Evolutionary conservation across 2,797 vertebrate species (phyloP), one percentile per base, ranked within the genome.

Genomic region (Epinephelus awoara): DNA sequence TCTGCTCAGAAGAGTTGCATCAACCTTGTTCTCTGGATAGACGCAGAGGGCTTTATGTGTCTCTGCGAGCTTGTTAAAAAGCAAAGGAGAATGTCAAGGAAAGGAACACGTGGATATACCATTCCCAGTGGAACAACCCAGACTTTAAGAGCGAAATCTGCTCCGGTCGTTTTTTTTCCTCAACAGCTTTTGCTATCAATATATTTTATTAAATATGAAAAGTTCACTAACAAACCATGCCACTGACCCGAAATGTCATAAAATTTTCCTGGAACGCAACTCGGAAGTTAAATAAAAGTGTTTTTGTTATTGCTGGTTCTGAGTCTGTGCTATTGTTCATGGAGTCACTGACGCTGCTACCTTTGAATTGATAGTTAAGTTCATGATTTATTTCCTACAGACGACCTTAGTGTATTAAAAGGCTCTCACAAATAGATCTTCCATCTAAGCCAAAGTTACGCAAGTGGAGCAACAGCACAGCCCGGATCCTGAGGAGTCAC

Each of bases 41-140:
- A 91, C 55, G 52, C 80, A 69, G 75, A 72, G 67, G 77, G 80
- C 85, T 95, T 94, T 86, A 93, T 88, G 82, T 79, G 91, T 88
- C 91, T 93, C 93, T 44, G 80, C 46, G 9, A 92, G 92, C 91
- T 89, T 89, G 92, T 95, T 92, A 94, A 95, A 92, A 87, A 70
- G 82, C 72, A 80, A 88, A 82, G 79, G 82, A 89, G 92, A 92
- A 94, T 88, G 91, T 91, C 89, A 88, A 76, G 83, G 83, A 91
- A 85, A 73, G 79, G 72, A 93, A 88, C 90, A 84, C 78, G 77
- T 89, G 88, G 85, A 92, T 92, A 88, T 85, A 90, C 55, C 69
- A 86, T 88, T 91, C 93, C 92, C 92, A 50, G 59, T 12, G 73
- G 93, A 90, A 65, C 80, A 27, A 68, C 85, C 65, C 50, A n/a